Conservation (phyloP, 2,888 invertebrate genomes). For the Arrhopalites spinosus region DNA sequence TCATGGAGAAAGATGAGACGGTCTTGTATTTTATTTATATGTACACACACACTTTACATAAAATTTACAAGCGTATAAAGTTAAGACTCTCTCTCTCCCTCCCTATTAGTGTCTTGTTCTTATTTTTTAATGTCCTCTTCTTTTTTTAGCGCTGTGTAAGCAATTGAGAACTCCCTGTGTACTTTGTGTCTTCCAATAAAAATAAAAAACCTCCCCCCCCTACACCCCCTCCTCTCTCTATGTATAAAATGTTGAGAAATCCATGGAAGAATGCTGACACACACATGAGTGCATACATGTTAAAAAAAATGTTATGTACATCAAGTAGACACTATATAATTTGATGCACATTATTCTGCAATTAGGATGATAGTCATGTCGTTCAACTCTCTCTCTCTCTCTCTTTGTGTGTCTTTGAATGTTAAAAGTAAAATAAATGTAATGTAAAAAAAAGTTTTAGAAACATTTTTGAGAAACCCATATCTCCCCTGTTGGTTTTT, state of each 20-base stretch:
- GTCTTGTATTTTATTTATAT: slow-evolving; percentile 15
- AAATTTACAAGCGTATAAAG: slow-evolving; percentile 1
- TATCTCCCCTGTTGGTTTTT: too few relatives aligned
- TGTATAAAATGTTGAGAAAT: background rate
- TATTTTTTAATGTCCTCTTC: slow-evolving; percentile 24
- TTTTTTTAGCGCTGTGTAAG: slow-evolving; percentile 6
- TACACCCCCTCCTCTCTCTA: background rate
- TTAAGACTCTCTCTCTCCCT: background rate
- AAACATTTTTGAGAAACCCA: too few relatives aligned
- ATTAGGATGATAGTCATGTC: too few relatives aligned
- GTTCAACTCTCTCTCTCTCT: too few relatives aligned
- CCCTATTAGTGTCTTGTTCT: slow-evolving; percentile 25
- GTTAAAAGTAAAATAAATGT: too few relatives aligned
- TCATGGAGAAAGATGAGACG: slow-evolving; percentile 25
- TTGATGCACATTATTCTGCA: too few relatives aligned
- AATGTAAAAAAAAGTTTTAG: too few relatives aligned
- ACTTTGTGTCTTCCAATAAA: background rate
- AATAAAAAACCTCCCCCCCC: background rate
- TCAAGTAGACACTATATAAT: too few relatives aligned
- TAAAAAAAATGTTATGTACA: too few relatives aligned
- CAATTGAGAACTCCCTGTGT: slow-evolving; percentile 6
- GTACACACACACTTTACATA: background rate
- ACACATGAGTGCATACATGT: too few relatives aligned
- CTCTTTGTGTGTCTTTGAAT: too few relatives aligned
- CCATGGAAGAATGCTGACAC: too few relatives aligned